A percentile compares a stretch with the other conserved stretches of the same genome.
phyloP scores from a whole-genome alignment of 2,888 invertebrate genomes.

The Sepiola atlantica region DNA sequence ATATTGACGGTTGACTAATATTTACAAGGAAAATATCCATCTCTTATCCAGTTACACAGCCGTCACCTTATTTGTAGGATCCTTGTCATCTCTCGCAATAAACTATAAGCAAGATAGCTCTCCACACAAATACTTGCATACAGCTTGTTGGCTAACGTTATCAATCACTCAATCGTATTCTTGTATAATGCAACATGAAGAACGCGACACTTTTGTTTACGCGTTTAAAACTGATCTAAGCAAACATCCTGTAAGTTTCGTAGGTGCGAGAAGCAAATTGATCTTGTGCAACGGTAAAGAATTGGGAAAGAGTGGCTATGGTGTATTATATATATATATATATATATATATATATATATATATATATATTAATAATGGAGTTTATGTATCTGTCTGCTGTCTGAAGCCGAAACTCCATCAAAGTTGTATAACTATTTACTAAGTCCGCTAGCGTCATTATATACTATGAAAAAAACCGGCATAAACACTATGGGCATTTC shows the following conservation, averaged over 20 bases:
- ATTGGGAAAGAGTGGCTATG: no score
- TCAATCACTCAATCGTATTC: slow-evolving; percentile 11
- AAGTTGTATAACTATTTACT: no score
- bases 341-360: no score
- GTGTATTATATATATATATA: no score
- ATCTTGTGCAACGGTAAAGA: no score
- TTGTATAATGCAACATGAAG: not conserved
- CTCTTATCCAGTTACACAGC: not conserved
- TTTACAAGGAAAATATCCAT: not conserved
- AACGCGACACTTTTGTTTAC: not conserved
- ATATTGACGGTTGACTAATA: not conserved
- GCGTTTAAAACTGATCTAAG: not conserved
- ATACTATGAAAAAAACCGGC: no score
- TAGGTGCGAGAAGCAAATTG: no score
- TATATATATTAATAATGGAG: no score
- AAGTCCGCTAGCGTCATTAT: no score
- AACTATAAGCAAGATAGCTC: not conserved
- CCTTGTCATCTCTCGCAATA: not conserved
- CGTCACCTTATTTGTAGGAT: not conserved
- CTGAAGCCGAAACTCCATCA: no score
- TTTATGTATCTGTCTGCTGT: no score
- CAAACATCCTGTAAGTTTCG: not conserved
- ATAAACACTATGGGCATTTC: no score
- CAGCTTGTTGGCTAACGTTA: not conserved
- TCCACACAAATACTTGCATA: not conserved